Evolutionary conservation across 2,888 invertebrate species (phyloP).

Genomic region (Apodemia zela): DNA sequence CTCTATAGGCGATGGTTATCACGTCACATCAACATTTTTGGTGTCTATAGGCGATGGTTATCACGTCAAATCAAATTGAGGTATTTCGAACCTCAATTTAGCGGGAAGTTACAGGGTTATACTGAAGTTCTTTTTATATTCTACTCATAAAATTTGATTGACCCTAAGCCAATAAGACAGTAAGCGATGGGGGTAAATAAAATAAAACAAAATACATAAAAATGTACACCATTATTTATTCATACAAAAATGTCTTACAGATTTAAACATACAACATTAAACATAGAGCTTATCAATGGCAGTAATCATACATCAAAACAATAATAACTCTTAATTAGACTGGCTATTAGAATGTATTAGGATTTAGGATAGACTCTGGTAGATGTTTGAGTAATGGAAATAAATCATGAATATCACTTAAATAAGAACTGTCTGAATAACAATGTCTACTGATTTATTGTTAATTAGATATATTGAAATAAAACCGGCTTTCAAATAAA

Average conservation of each 20-base stretch:
- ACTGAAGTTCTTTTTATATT: no score
- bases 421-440: neutral
- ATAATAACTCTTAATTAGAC: neutral
- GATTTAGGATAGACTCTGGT: neutral
- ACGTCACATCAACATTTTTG: no score
- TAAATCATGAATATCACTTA: neutral
- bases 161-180: no score
- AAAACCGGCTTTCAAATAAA: no score
- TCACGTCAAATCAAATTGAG: no score
- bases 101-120: no score
- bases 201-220: constrained; percentile 45
- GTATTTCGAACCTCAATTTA: no score
- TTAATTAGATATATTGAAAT: no score
- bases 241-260: constrained; percentile 62
- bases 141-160: no score
- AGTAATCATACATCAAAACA: neutral
- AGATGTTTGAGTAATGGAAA: neutral
- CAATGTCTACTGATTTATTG: neutral
- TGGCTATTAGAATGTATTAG: neutral
- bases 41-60: no score
- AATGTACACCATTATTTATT: constrained; percentile 56
- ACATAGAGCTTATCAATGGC: constrained; percentile 7
- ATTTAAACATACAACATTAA: constrained; percentile 51
- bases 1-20: no score
- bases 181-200: constrained; percentile 32